phyloP scores from a whole-genome alignment of 2,113 vertebrate species.

The Caloenas nicobarica region DNA sequence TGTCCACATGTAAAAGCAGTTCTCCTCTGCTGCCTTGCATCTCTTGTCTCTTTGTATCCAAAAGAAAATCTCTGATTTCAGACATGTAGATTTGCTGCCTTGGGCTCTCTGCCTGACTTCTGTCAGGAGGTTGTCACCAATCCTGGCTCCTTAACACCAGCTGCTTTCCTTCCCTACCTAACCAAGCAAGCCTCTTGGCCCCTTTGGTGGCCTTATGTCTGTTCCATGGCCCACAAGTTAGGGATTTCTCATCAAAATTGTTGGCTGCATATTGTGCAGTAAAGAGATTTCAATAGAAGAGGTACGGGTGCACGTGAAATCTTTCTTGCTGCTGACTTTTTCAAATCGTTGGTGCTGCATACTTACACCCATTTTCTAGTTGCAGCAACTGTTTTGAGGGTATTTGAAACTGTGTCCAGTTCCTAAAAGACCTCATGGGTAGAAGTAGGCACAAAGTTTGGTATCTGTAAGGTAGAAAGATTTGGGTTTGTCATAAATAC shows the following conservation, averaged over 20 bases:
- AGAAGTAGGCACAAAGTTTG: background rate
- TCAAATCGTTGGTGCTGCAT: background rate
- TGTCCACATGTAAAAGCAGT: background rate
- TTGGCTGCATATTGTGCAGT: background rate
- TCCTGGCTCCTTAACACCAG: background rate
- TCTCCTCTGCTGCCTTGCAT: background rate
- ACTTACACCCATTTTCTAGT: background rate
- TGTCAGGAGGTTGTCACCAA: background rate
- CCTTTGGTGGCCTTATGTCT: background rate
- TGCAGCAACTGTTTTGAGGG: background rate
- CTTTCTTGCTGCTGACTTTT: background rate
- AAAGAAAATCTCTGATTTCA: background rate
- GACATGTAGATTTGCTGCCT: background rate
- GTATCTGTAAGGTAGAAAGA: background rate
- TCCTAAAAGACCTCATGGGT: background rate
- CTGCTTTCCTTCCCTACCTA: background rate
- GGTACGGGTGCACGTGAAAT: accelerated
- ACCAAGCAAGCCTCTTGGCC: background rate
- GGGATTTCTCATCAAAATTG: background rate
- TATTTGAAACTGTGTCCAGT: background rate
- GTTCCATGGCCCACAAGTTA: background rate
- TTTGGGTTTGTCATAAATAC: background rate
- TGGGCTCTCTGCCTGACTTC: background rate
- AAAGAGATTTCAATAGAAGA: background rate
- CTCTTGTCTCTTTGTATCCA: background rate